Base-by-base conservation (phyloP, 2,797 vertebrate genomes). In the Pseudochaenichthys georgianus region DNA sequence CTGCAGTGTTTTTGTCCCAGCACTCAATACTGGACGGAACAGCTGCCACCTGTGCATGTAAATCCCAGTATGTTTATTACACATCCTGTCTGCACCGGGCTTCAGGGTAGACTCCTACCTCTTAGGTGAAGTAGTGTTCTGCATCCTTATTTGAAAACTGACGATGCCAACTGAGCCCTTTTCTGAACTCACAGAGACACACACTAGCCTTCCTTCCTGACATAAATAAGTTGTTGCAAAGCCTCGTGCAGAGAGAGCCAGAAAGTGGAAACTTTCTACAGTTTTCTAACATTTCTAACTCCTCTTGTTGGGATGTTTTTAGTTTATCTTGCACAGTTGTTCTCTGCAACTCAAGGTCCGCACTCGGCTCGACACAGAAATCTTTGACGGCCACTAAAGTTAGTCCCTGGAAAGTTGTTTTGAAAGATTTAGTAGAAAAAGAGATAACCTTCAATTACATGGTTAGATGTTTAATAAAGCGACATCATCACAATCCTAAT, bases 351-450 rank as follows among this genome's bases (percentile, higher is more conserved):
- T 66, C 43, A 70, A 62, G 42, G 59, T 75, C 63, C 73, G 67
- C 46, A 53, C 52, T 82, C 62, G 45, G 77, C 31, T 79, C 53
- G 61, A 78, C 64, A 84, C 15, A 67, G 65, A 38, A 74, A 51
- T 23, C 28, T 77, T 64, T 85, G 77, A 80, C 80, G 87, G 61
- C 73, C 34, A 23, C 47, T 75, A 69, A 77, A 55, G 43, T 66
- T 21, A 71, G 17, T 71, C 48, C 61, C 63, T 50, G 23, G 4
- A 66, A 85, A 79, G 23, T 75, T 77, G 52, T 73, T 64, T 51
- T 62, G 31, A 62, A 69, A 62, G 60, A 4, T 9, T 17, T 83
- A 2, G 0, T 21, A 79, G 57, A 79, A 75, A 73, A 17, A 83
- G 42, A 72, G 12, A 73, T 53, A 64, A 43, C 3, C 41, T 50